phyloP scores from a whole-genome alignment of 1,140 invertebrate species.

The Arctopsyche grandis region DNA sequence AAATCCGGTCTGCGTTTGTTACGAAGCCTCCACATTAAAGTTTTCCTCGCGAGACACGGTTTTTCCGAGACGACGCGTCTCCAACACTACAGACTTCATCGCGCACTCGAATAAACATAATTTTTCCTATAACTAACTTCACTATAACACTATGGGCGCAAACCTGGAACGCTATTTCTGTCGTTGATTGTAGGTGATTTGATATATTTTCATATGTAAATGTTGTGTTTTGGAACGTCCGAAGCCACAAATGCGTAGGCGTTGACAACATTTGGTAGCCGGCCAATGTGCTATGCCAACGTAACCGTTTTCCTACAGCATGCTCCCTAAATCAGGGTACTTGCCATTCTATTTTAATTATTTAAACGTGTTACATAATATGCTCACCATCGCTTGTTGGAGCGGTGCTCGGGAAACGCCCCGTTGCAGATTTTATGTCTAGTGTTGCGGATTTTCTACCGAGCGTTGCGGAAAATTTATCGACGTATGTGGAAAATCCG shows the following conservation, averaged over 20 bases:
- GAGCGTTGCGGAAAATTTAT: too few species aligned
- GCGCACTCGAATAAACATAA: neutral
- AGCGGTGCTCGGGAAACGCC: neutral
- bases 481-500: too few species aligned
- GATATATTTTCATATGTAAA: neutral
- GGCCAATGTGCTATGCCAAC: slow-evolving; percentile 2
- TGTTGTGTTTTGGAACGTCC: neutral
- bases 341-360: neutral
- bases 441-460: too few species aligned
- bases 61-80: neutral
- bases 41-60: neutral
- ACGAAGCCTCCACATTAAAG: neutral
- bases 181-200: neutral
- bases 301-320: neutral
- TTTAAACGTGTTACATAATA: neutral
- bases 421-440: neutral
- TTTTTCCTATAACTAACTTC: neutral
- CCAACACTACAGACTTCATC: neutral
- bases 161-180: slow-evolving; percentile 17
- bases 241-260: neutral
- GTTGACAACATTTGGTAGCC: neutral
- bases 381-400: neutral
- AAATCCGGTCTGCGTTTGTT: neutral
- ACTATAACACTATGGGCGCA: neutral
- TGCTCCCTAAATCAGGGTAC: neutral